Evolutionary conservation across 2,888 invertebrate species (phyloP).

Genomic region (Diabrotica balteata): DNA sequence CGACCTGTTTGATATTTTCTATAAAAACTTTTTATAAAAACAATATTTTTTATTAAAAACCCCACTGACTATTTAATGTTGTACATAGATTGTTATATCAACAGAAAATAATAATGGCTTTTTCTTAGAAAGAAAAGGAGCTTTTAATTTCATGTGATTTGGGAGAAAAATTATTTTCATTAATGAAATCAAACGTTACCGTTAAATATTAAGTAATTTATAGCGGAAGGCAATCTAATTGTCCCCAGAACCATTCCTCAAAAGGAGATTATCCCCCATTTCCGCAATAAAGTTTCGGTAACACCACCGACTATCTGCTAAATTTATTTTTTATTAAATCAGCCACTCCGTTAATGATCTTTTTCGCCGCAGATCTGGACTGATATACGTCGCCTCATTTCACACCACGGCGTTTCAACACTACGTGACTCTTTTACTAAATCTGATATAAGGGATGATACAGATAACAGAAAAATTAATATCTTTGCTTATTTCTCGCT

Average conservation of each 20-base stretch:
- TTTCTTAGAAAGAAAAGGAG: too few relatives aligned
- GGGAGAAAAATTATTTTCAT: too few relatives aligned
- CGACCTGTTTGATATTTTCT: too few relatives aligned
- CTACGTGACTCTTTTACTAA: slow-evolving; percentile 19
- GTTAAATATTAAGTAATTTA: too few relatives aligned
- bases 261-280: slow-evolving; percentile 1
- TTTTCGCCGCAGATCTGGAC: slow-evolving; percentile 5
- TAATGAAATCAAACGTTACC: too few relatives aligned
- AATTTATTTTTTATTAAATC: slow-evolving; percentile 16
- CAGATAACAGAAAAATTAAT: slow-evolving; percentile 21
- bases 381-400: slow-evolving; percentile 20
- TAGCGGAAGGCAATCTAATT: background rate
- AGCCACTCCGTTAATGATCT: slow-evolving; percentile 14
- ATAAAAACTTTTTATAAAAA: too few relatives aligned
- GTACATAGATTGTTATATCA: too few relatives aligned
- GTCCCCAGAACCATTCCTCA: background rate
- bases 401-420: slow-evolving; percentile 6
- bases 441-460: slow-evolving; percentile 17
- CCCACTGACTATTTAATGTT: too few relatives aligned
- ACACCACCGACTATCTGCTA: slow-evolving; percentile 1
- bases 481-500: slow-evolving; percentile 8
- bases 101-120: too few relatives aligned
- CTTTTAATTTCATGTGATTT: too few relatives aligned
- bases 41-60: too few relatives aligned
- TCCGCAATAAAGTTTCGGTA: background rate